phyloP scores from a whole-genome alignment of 2,888 invertebrate species.

The Epicampocera succincta region DNA sequence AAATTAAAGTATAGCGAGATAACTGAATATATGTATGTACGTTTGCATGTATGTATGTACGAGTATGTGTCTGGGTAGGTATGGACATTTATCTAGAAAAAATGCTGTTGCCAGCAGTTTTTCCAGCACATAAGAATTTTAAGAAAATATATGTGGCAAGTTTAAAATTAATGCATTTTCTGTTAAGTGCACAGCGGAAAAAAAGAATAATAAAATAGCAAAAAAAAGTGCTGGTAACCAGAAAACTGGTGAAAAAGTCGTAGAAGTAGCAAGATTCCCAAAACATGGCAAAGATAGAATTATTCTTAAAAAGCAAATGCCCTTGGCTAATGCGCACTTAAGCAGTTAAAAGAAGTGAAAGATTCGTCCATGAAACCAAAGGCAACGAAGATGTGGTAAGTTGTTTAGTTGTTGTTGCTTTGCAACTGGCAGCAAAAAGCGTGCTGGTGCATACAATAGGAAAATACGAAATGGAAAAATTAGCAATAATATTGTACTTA shows the following conservation, averaged over 20 bases:
- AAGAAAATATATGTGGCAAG: slow-evolving; percentile 2
- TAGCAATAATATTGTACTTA: too few species aligned
- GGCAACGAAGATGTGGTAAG: too few species aligned
- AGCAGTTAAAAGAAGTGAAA: too few species aligned
- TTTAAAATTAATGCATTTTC: slow-evolving; percentile 6
- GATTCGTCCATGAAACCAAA: too few species aligned
- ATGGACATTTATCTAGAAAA: background rate
- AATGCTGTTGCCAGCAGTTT: background rate
- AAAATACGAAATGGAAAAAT: too few species aligned
- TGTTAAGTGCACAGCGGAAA: background rate
- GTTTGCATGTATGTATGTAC: background rate
- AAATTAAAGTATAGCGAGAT: background rate
- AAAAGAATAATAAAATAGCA: background rate
- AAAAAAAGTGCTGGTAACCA: background rate
- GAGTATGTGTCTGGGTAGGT: too few species aligned
- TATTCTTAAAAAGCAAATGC: too few species aligned
- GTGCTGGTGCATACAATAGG: too few species aligned
- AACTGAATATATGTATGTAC: background rate
- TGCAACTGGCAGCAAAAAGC: too few species aligned
- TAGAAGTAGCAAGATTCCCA: background rate
- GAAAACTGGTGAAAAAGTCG: background rate
- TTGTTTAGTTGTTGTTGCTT: too few species aligned
- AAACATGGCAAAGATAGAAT: background rate
- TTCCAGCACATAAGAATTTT: background rate
- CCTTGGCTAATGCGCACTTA: too few species aligned